These are phyloP conservation scores for Lepidochrysops patricia DNA, from an alignment of 2,888 invertebrate species.

Conservation along the genomic window DNA sequence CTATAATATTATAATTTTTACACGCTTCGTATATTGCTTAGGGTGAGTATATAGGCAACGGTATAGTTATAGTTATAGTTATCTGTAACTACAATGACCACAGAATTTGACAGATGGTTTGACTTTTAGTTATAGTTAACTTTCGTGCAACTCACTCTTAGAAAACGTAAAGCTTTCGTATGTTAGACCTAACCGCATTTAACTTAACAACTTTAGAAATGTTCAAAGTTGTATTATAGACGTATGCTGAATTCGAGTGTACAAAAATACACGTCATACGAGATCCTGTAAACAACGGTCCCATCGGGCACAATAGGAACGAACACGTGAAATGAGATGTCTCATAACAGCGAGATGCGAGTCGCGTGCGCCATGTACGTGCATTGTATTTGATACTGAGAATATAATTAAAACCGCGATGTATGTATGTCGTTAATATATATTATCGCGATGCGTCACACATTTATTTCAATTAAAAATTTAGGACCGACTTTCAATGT, in stretches of 20 bases:
- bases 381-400: slow-evolving; percentile 18
- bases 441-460: too few species aligned
- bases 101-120: too few species aligned
- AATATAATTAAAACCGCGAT: not conserved
- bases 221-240: not conserved
- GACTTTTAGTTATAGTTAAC: too few species aligned
- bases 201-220: not conserved
- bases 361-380: slow-evolving; percentile 27
- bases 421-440: not conserved
- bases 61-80: too few species aligned
- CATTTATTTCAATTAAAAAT: too few species aligned
- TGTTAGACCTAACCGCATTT: too few species aligned
- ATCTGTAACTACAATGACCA: too few species aligned
- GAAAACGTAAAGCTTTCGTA: not conserved
- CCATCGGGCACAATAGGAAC: slow-evolving; percentile 43
- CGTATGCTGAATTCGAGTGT: slow-evolving; percentile 16
- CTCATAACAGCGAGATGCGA: slow-evolving; percentile 51
- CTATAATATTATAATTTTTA: too few species aligned
- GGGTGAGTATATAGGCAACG: too few species aligned
- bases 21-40: too few species aligned
- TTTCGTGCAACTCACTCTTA: too few species aligned
- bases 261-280: slow-evolving; percentile 25
- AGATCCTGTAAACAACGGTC: slow-evolving; percentile 42
- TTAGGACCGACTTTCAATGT: too few species aligned
- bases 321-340: slow-evolving; percentile 66